These are phyloP conservation scores for Carcina quercana DNA, from an alignment of 2,888 invertebrate genomes.

Conservation along the genomic window DNA sequence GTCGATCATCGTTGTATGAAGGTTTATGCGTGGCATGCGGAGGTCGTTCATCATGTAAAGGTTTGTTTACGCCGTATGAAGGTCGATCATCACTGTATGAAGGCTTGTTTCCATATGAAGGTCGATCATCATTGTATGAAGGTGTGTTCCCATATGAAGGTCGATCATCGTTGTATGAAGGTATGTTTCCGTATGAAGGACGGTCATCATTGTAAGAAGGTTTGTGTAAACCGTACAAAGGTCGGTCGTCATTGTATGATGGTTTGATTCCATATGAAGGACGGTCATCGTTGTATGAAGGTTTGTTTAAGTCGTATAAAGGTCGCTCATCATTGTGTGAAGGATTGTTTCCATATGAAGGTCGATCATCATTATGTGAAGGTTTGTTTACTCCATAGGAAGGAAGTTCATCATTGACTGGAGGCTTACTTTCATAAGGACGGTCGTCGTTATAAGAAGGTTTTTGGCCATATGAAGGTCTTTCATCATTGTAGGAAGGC, in stretches of 20 bases:
- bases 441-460: constrained; percentile 8
- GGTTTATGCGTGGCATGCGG: too few relatives aligned
- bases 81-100: constrained; percentile 3
- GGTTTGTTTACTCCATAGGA: not conserved
- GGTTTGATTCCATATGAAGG: too few relatives aligned
- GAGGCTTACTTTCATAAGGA: constrained; percentile 4
- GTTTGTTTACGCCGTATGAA: not conserved
- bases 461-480: constrained; percentile 3
- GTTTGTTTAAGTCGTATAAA: constrained; percentile 6
- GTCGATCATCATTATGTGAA: constrained; percentile 9
- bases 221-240: constrained; percentile 10
- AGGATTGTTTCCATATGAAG: constrained; percentile 9
- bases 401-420: constrained; percentile 1
- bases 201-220: constrained; percentile 1
- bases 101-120: constrained; percentile 1
- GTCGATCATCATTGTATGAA: constrained; percentile 8
- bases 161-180: constrained; percentile 3
- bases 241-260: constrained; percentile 15
- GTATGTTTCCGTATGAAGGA: constrained; percentile 5
- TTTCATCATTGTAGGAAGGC: constrained; percentile 3
- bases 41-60: not conserved
- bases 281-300: constrained; percentile 8
- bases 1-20: not conserved
- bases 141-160: constrained; percentile 6
- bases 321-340: constrained; percentile 1